Evolutionary conservation across 2,113 vertebrate genomes (phyloP), one percentile per base, ranked within the genome.

Genomic region (Tursiops truncatus): DNA sequence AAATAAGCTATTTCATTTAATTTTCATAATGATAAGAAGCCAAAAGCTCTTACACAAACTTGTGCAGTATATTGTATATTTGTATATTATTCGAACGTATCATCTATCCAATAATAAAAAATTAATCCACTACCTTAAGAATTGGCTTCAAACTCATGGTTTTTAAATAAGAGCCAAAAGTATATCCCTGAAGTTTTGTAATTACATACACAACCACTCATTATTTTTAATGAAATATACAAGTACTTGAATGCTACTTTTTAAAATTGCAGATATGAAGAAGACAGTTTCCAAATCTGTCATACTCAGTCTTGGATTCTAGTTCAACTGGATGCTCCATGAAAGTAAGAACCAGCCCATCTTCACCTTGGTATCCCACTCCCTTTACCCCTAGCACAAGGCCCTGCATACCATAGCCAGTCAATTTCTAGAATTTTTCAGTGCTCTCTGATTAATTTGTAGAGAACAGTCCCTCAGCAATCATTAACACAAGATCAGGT

Each of bases 141-240:
- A 93, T 6, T 88, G 89, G 81, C 85, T 85, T 95, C 25, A 91
- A 38, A 94, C 38, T 81, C 53, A 77, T 82, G 31, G 62, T 70
- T 31, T 74, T 93, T 73, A 77, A 76, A 77, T 50, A 77, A 60
- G 96, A 96, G 85, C 41, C 28, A 90, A 90, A 97, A 82, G 44
- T 14, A 14, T 68, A 79, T 74, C 11, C 10, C 44, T 82, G 14
- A 83, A 71, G 71, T 91, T 87, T 80, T 21, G 6, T 71, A 80
- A 41, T 58, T 26, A 89, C 1, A 68, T 1, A 63, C 7, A 20
- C 4, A 79, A 44, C 23, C 12, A 47, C 31, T 91, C 50, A 63
- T 86, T 79, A 80, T 44, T 80, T 89, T 79, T 68, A 77, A 77
- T 63, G 79, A 82, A 79, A 70, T 82, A 86, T 33, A 28, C 60